phyloP scores from a whole-genome alignment of 2,888 invertebrate species.

The Lepidochitona cinerea region DNA sequence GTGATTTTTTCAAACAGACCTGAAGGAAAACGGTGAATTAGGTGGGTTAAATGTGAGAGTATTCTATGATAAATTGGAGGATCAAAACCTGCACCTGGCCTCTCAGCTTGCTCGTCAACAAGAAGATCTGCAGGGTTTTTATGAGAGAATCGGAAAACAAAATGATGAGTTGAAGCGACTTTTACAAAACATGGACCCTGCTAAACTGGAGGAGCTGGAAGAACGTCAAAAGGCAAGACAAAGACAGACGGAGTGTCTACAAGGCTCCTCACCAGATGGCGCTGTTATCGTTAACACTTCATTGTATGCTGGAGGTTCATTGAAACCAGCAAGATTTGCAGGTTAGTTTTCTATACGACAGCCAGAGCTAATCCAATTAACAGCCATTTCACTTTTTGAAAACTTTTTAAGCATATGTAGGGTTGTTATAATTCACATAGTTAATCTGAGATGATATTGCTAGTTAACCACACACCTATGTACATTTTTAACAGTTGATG shows the following conservation, averaged over 20 bases:
- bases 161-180: slow-evolving; percentile 61
- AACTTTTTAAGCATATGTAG: no score
- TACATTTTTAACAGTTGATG: no score
- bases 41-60: slow-evolving; percentile 68
- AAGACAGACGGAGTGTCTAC: slow-evolving; percentile 36
- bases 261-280: slow-evolving; percentile 37
- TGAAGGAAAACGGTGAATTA: slow-evolving; percentile 47
- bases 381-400: no score
- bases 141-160: slow-evolving; percentile 57
- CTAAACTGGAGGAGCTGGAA: slow-evolving; percentile 57
- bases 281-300: slow-evolving; percentile 48
- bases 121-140: slow-evolving; percentile 63
- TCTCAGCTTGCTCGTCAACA: slow-evolving; percentile 66
- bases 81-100: slow-evolving; percentile 68
- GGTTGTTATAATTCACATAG: no score
- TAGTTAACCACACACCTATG: no score
- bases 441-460: no score
- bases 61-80: slow-evolving; percentile 67
- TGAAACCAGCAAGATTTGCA: slow-evolving; percentile 40
- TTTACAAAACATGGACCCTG: slow-evolving; percentile 57
- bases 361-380: no score
- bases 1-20: no score
- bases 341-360: no score
- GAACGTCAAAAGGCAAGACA: slow-evolving; percentile 30
- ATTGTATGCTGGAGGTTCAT: slow-evolving; percentile 36